phyloP scores from a whole-genome alignment of 2,797 vertebrate genomes.

The Staurois parvus region DNA sequence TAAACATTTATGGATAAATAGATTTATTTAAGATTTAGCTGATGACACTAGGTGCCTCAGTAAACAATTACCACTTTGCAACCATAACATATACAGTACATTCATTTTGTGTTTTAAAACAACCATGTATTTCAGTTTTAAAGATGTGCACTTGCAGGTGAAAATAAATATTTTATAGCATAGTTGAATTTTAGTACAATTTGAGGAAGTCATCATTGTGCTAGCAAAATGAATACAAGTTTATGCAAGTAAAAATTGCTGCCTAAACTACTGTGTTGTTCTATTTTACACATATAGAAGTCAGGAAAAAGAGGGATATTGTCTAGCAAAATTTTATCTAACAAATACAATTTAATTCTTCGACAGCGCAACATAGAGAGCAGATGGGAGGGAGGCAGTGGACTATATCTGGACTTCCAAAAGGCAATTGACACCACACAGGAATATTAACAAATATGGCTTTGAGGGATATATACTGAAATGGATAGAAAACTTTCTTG shows the following conservation, averaged over 20 bases:
- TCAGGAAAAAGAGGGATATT: conserved; percentile 17
- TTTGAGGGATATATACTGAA: conserved; percentile 62
- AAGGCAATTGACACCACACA: conserved; percentile 60
- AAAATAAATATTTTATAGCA: neutral
- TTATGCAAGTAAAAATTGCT: neutral
- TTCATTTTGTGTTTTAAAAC: too few species aligned
- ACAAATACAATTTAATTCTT: conserved; percentile 64
- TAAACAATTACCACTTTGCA: too few species aligned
- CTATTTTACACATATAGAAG: neutral
- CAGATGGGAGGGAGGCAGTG: conserved; percentile 63
- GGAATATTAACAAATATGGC: conserved; percentile 63
- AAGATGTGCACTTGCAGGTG: neutral
- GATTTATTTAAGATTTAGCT: neutral
- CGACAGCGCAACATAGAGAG: conserved; percentile 61
- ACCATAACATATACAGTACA: too few species aligned
- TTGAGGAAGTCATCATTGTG: neutral
- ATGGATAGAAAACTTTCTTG: conserved; percentile 64
- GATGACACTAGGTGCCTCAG: too few species aligned
- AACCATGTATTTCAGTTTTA: neutral
- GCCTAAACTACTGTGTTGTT: conserved; percentile 1
- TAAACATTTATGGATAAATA: neutral
- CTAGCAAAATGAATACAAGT: neutral
- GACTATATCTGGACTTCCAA: conserved; percentile 63
- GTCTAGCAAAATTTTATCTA: conserved; percentile 51
- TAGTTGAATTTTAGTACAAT: neutral